Conservation (phyloP, 2,888 invertebrate species). For the Therioaphis trifolii region DNA sequence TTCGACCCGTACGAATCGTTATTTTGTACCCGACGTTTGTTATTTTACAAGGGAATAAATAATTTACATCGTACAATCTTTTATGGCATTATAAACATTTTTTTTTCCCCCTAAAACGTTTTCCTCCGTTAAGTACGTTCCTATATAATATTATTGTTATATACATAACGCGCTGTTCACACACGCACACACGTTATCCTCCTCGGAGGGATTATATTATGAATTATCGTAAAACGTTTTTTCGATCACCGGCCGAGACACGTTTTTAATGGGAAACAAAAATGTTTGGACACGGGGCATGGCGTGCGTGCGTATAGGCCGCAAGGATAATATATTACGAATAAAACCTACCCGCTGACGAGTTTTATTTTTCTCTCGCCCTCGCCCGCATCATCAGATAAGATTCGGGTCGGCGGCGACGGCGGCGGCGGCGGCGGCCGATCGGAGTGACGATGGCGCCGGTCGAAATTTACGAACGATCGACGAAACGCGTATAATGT, state of each 20-base stretch:
- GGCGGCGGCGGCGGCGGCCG: slow-evolving; percentile 3
- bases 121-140: neutral
- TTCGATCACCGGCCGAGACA: neutral
- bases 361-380: slow-evolving; percentile 46
- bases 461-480: too few relatives aligned
- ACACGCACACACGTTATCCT: too few relatives aligned
- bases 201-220: neutral
- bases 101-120: neutral
- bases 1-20: neutral
- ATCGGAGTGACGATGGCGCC: slow-evolving; percentile 11
- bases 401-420: neutral
- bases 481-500: too few relatives aligned
- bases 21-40: slow-evolving; percentile 1
- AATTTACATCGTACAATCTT: slow-evolving; percentile 6
- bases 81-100: slow-evolving; percentile 6
- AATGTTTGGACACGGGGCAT: slow-evolving; percentile 1
- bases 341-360: slow-evolving; percentile 32
- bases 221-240: neutral
- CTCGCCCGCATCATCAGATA: slow-evolving; percentile 34
- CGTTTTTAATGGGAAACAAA: slow-evolving; percentile 4
- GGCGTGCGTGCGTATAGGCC: neutral
- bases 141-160: neutral
- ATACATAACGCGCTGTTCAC: neutral
- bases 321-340: neutral
- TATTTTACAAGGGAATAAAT: slow-evolving; percentile 10